Evolutionary conservation across 2,113 vertebrate genomes (phyloP).

Genomic region (Mionectes macconnelli): DNA sequence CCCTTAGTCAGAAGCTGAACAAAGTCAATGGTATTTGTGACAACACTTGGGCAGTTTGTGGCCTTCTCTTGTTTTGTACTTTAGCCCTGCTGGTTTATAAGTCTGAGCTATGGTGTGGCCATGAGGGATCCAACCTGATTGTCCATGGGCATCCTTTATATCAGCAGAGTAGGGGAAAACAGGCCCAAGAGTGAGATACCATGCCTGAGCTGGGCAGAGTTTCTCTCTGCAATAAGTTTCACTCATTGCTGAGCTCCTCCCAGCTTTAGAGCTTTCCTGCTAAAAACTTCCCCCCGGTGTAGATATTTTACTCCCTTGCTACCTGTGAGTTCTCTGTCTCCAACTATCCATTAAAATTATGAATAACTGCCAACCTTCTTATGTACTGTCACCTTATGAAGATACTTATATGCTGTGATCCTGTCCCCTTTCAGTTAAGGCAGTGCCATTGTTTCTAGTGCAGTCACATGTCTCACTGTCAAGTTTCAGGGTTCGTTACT

Average conservation of each 20-base stretch:
- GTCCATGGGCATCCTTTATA: background rate
- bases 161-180: background rate
- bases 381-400: background rate
- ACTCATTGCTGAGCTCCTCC: background rate
- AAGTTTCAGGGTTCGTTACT: background rate
- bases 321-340: background rate
- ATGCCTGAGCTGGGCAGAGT: background rate
- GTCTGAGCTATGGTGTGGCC: background rate
- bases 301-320: background rate
- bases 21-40: background rate
- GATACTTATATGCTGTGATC: background rate
- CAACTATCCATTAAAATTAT: background rate
- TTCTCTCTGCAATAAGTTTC: background rate
- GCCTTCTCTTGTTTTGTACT: background rate
- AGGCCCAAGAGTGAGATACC: accelerated
- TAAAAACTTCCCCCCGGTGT: background rate
- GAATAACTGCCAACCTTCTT: background rate
- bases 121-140: accelerated
- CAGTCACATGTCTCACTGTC: background rate
- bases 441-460: background rate
- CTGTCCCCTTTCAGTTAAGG: background rate
- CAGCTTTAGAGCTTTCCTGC: background rate
- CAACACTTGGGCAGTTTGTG: background rate
- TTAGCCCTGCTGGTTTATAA: background rate
- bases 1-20: background rate